Evolutionary conservation across 2,888 invertebrate species (phyloP).

Genomic region (Pollenia angustigena): DNA sequence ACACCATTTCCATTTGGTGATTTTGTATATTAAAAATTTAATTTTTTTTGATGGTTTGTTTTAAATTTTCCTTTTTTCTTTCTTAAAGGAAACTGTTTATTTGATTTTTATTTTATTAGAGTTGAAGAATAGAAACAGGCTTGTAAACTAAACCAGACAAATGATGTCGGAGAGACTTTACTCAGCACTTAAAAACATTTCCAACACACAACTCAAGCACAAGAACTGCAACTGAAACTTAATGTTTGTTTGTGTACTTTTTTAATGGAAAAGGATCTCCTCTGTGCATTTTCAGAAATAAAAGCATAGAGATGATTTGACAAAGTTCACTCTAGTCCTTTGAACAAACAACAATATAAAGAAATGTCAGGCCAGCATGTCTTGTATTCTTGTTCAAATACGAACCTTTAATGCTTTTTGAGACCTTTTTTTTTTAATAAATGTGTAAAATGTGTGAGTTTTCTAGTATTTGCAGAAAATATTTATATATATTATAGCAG

Average conservation of each 20-base stretch:
- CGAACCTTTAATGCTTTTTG: constrained; percentile 64
- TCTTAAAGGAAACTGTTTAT: constrained; percentile 38
- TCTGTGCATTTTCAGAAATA: constrained; percentile 30
- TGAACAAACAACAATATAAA: constrained; percentile 60
- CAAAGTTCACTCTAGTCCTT: constrained; percentile 66
- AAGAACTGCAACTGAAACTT: constrained; percentile 21
- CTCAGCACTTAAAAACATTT: constrained; percentile 51
- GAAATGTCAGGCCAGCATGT: constrained; percentile 44
- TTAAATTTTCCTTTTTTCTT: background rate
- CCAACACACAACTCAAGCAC: constrained; percentile 26
- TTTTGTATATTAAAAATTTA: background rate
- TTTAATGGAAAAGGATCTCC: background rate
- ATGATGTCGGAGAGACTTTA: constrained; percentile 56
- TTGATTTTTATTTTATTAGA: constrained; percentile 17
- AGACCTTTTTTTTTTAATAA: constrained; percentile 57
- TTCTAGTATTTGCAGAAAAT: constrained; percentile 64
- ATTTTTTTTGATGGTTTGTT: background rate
- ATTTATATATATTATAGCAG: constrained; percentile 61
- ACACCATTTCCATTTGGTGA: no score
- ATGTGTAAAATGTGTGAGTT: constrained; percentile 10
- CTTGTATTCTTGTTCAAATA: constrained; percentile 35
- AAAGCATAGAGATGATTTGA: constrained; percentile 65
- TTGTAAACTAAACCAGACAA: constrained; percentile 66
- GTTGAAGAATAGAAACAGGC: constrained; percentile 49
- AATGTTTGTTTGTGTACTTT: constrained; percentile 29